These are phyloP conservation scores for Zapornia atra DNA, from an alignment of 2,113 vertebrate genomes.

Conservation along the genomic window DNA sequence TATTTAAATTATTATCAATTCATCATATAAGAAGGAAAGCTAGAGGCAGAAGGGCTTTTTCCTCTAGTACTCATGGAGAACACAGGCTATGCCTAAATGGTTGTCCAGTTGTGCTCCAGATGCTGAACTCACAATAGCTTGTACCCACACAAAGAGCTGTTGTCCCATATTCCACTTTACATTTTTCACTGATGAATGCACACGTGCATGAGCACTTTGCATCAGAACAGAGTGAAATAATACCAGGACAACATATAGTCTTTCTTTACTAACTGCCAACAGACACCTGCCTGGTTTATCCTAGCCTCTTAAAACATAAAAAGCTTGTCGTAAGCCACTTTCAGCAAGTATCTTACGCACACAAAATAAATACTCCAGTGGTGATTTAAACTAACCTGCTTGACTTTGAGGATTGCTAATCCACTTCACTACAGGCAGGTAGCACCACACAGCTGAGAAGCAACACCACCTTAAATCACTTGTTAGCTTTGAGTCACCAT, in stretches of 20 bases:
- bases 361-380: background rate
- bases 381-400: slow-evolving; percentile 38
- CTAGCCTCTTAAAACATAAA: slow-evolving; percentile 31
- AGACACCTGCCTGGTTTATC: slow-evolving; percentile 35
- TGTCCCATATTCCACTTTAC: background rate
- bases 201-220: background rate
- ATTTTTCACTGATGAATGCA: slow-evolving; percentile 5
- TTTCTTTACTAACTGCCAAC: background rate
- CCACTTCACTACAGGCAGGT: background rate
- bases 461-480: background rate
- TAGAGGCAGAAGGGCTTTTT: background rate
- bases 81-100: background rate
- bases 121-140: slow-evolving; percentile 1
- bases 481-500: background rate
- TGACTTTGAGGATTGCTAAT: slow-evolving; percentile 48
- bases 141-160: background rate
- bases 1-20: background rate
- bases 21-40: background rate
- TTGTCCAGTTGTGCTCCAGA: slow-evolving; percentile 1
- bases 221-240: background rate
- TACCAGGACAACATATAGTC: background rate
- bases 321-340: slow-evolving; percentile 57
- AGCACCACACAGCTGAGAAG: background rate
- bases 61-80: background rate
- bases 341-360: slow-evolving; percentile 27